Conservation (phyloP, 2,113 vertebrate species). For the Tetrao urogallus region DNA sequence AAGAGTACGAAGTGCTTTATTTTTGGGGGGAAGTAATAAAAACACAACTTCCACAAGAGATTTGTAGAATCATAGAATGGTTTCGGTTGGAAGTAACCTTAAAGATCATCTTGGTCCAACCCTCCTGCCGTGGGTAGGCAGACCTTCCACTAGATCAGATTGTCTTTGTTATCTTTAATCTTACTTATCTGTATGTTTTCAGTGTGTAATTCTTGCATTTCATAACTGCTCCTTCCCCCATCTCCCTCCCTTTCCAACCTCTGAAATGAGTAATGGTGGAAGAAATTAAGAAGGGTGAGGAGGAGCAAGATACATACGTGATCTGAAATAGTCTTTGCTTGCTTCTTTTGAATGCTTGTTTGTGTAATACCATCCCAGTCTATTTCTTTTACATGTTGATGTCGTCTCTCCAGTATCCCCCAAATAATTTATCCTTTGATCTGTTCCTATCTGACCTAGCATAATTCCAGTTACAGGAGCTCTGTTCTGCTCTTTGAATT, state of each 20-base stretch:
- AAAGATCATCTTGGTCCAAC: neutral
- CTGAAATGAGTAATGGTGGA: neutral
- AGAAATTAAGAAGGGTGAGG: neutral
- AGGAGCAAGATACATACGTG: fast-evolving
- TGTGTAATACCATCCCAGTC: neutral
- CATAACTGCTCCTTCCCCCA: too few relatives aligned
- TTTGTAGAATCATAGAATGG: neutral
- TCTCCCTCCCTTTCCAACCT: neutral
- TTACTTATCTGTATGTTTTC: neutral
- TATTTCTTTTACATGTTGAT: neutral
- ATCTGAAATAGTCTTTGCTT: neutral
- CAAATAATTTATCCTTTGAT: neutral
- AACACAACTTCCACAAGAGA: neutral
- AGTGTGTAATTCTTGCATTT: neutral
- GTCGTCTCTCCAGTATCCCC: neutral
- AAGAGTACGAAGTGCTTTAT: neutral
- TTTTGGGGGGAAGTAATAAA: neutral
- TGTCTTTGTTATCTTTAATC: neutral
- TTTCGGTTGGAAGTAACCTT: neutral
- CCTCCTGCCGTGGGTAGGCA: neutral
- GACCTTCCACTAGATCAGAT: neutral
- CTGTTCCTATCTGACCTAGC: neutral
- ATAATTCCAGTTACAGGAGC: neutral
- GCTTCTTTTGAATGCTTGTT: neutral
- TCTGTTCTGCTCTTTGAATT: neutral